A percentile compares a stretch with the other conserved stretches of the same genome.
These are phyloP conservation scores for Hyposoter didymator DNA, from an alignment of 2,888 invertebrate genomes.

Conservation along the genomic window DNA sequence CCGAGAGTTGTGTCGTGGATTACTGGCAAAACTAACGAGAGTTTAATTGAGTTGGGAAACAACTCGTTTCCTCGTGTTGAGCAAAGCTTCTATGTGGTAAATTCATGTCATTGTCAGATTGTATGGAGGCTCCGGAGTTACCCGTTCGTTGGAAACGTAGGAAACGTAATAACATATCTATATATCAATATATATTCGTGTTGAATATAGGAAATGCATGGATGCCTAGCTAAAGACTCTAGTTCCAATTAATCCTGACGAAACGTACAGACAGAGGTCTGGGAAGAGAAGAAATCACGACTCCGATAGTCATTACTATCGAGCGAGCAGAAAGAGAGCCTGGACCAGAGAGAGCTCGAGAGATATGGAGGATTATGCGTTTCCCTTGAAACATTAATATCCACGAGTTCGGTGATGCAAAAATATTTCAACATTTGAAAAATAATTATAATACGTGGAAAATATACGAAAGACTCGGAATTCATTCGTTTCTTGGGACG, in stretches of 20 bases:
- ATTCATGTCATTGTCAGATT: slow-evolving; percentile 45
- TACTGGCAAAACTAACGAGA: slow-evolving; percentile 43
- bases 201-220: too few relatives aligned
- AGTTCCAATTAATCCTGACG: slow-evolving; percentile 53
- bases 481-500: slow-evolving; percentile 10
- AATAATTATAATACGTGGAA: slow-evolving; percentile 4
- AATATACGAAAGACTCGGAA: slow-evolving; percentile 20
- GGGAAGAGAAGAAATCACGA: slow-evolving; percentile 34
- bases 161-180: neutral
- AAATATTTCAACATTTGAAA: slow-evolving; percentile 30
- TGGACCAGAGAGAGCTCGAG: neutral
- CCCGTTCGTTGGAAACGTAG: slow-evolving; percentile 20
- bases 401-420: slow-evolving; percentile 31
- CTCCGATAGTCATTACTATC: slow-evolving; percentile 48
- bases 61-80: slow-evolving; percentile 31
- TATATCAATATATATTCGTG: neutral
- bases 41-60: slow-evolving; percentile 58
- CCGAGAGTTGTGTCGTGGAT: neutral
- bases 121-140: slow-evolving; percentile 23
- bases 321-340: neutral
- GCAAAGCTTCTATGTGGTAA: neutral
- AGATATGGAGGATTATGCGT: neutral
- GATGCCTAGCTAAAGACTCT: neutral
- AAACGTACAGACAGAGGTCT: neutral
- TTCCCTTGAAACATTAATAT: slow-evolving; percentile 33